Evolutionary conservation across 2,888 invertebrate species (phyloP).

Genomic region (Protula sp.): DNA sequence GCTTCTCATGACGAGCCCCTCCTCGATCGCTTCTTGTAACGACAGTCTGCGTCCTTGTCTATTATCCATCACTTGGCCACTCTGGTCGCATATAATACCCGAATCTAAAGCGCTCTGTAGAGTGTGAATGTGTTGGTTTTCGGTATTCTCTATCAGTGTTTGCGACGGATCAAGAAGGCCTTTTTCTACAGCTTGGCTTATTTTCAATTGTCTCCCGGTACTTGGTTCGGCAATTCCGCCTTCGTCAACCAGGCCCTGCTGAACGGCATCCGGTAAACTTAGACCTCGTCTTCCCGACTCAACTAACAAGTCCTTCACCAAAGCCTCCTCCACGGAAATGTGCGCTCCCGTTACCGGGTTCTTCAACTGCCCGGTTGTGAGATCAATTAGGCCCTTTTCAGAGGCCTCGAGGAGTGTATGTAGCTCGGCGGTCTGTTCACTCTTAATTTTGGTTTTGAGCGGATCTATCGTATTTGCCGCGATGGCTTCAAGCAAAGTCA

Average conservation of each 20-base stretch:
- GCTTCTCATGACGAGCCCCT: constrained; percentile 37
- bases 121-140: no score
- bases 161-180: no score
- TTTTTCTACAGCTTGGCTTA: constrained; percentile 72
- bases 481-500: constrained; percentile 68
- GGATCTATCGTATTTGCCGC: constrained; percentile 54
- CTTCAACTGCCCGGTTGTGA: constrained; percentile 6
- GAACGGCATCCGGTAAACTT: constrained; percentile 43
- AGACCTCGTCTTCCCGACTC: constrained; percentile 8
- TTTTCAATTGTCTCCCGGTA: constrained; percentile 58
- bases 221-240: constrained; percentile 46
- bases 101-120: no score
- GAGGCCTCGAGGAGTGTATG: neutral
- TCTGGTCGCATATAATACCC: no score
- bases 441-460: constrained; percentile 66
- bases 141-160: no score
- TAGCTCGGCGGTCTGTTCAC: constrained; percentile 72
- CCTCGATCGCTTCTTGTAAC: constrained; percentile 71
- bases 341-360: constrained; percentile 10
- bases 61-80: constrained; percentile 62
- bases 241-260: constrained; percentile 26
- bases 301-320: constrained; percentile 8
- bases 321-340: constrained; percentile 8
- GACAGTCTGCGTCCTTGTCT: constrained; percentile 65
- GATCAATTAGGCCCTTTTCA: constrained; percentile 7